Evolutionary conservation across 2,113 vertebrate genomes (phyloP).

Genomic region (Tragelaphus imberbis): DNA sequence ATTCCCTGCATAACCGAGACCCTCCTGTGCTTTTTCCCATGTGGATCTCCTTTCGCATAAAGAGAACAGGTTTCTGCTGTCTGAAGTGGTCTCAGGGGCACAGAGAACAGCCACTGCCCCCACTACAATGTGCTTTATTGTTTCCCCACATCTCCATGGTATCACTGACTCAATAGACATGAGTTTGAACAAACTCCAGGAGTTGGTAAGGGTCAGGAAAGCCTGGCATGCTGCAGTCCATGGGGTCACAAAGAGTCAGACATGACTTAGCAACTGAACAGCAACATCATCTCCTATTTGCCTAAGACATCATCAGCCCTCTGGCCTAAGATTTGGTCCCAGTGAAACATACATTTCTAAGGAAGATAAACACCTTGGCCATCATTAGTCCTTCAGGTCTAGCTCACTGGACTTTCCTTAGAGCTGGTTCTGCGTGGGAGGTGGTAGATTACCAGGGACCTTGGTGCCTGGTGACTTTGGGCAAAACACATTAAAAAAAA

Average conservation of each 20-base stretch:
- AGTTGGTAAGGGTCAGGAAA: not conserved
- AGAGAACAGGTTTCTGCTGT: not conserved
- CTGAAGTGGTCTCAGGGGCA: not conserved
- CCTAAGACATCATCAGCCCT: not conserved
- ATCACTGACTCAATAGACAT: not conserved
- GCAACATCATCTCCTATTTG: not conserved
- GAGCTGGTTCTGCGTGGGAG: not conserved
- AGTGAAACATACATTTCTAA: not conserved
- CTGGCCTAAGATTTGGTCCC: not conserved
- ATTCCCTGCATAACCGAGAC: not conserved
- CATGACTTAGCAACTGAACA: not conserved
- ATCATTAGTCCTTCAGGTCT: not conserved
- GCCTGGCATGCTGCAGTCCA: not conserved
- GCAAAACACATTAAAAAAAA: not conserved
- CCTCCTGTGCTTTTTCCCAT: not conserved
- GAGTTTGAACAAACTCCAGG: not conserved
- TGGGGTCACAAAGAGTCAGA: not conserved
- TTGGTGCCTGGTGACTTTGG: too few relatives aligned
- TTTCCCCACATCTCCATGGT: not conserved
- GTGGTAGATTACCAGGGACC: not conserved
- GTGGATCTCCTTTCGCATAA: not conserved
- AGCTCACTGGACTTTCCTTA: not conserved
- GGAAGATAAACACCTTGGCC: not conserved
- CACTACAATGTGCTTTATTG: not conserved
- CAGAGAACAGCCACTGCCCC: not conserved